phyloP scores from a whole-genome alignment of 2,888 invertebrate species.

The Tenthredo scrophulariae region DNA sequence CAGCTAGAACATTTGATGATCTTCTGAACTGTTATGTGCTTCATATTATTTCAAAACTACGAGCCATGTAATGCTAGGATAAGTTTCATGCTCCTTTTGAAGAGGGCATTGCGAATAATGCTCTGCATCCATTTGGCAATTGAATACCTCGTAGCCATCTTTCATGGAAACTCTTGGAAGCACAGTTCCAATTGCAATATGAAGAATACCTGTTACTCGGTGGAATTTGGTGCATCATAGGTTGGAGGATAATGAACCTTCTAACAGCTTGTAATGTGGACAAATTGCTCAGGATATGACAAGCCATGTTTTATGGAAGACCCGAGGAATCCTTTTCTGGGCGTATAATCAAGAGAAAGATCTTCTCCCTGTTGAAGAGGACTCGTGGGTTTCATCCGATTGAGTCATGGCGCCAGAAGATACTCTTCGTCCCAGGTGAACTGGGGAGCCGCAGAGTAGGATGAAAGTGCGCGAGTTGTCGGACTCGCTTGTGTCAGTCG shows the following conservation, averaged over 20 bases:
- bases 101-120: background rate
- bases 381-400: background rate
- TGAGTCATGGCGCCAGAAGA: background rate
- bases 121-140: background rate
- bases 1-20: background rate
- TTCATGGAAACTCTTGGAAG: background rate
- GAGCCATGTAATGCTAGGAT: too few species aligned
- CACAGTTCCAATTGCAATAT: background rate
- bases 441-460: background rate
- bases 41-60: background rate
- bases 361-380: background rate
- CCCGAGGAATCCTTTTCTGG: background rate
- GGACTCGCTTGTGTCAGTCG: background rate
- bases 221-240: background rate
- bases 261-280: background rate
- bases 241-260: background rate
- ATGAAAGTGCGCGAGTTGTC: slow-evolving; percentile 12
- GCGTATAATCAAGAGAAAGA: background rate
- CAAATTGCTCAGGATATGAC: background rate
- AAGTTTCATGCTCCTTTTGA: background rate
- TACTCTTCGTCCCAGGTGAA: background rate
- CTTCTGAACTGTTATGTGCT: background rate
- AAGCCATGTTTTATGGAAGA: background rate
- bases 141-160: background rate
- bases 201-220: background rate